Evolutionary conservation across 1,140 invertebrate genomes (phyloP), one percentile per base, ranked within the genome.

Genomic region (Drosophila subobscura): DNA sequence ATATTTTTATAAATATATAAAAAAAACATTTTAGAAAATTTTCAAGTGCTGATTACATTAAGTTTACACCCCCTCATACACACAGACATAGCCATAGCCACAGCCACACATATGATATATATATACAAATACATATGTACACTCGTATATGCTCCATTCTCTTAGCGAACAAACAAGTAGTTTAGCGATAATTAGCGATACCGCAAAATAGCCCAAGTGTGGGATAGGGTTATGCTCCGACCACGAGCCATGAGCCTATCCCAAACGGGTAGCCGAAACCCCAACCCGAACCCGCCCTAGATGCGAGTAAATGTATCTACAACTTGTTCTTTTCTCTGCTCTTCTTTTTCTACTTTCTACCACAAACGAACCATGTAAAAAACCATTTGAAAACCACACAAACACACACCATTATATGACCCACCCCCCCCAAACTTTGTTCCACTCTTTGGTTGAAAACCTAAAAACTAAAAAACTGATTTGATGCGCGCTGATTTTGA

Each of bases 31-130:
- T 83, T 88, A 89, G 83, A 76, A 77, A 89, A 88, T 88, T 88
- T 88, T 88, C 83, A 88, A 88, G 83, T 88, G 83, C 83, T 88
- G 83, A 88, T 88, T 89, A 76, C 78, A 85, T 85, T 85, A 77
- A 44, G 37, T 53, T 23, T 65, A 66, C 37, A 50, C 33, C 33
- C 29, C 33, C 0, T 37, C 51, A 27, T 7, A 53, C 50, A 72
- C 45, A 42, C 37, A 63, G 37, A 77, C 54, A 75, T 37, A 27
- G 46, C 51, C 16, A 72, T 55, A 51, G 16, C 37, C 40, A 42
- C 8, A 20, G 16, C 16, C 16, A 20, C 16, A 20, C 16, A 20
- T 20, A 20, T 20, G 16, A 52, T 50, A 59, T 59, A 57, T 60
- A 45, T 45, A 46, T 50, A 78, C 68, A 71, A 66, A 75, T 59